Conservation (phyloP, 2,113 vertebrate genomes). For the Nipponia nippon region DNA sequence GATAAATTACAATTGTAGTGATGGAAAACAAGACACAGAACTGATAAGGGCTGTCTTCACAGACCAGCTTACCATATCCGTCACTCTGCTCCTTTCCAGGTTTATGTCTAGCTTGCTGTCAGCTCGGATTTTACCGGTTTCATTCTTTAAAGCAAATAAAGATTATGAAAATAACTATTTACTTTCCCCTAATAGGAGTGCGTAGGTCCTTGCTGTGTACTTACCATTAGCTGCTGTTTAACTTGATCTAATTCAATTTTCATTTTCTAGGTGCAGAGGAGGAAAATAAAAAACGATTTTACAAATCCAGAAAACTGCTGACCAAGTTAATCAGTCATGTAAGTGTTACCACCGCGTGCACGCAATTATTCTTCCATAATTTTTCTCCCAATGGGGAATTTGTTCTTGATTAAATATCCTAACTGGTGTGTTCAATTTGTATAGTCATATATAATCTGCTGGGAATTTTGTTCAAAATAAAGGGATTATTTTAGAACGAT, state of each 20-base stretch:
- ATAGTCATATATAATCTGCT: background rate
- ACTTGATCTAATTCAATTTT: slow-evolving; percentile 92
- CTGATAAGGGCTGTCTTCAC: background rate
- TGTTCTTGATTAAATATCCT: background rate
- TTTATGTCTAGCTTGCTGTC: slow-evolving; percentile 94
- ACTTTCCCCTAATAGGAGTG: background rate
- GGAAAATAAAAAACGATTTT: background rate
- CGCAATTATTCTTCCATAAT: background rate
- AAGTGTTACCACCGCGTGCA: background rate
- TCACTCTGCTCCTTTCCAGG: slow-evolving; percentile 89
- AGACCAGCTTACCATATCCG: slow-evolving; percentile 81
- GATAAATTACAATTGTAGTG: background rate
- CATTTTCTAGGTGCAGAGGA: slow-evolving; percentile 85
- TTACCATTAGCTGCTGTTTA: slow-evolving; percentile 84
- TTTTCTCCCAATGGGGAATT: background rate
- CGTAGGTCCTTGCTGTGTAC: slow-evolving; percentile 28
- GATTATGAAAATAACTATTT: background rate
- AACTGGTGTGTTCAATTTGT: background rate
- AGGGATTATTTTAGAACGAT: background rate
- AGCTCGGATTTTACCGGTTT: slow-evolving; percentile 83
- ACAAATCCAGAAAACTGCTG: background rate
- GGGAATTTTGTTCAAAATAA: background rate
- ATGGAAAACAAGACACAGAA: background rate
- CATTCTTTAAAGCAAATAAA: slow-evolving; percentile 79
- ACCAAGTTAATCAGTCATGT: background rate